These are phyloP conservation scores for Pogonomyrmex barbatus DNA, from an alignment of 1,140 invertebrate species.

Conservation along the genomic window DNA sequence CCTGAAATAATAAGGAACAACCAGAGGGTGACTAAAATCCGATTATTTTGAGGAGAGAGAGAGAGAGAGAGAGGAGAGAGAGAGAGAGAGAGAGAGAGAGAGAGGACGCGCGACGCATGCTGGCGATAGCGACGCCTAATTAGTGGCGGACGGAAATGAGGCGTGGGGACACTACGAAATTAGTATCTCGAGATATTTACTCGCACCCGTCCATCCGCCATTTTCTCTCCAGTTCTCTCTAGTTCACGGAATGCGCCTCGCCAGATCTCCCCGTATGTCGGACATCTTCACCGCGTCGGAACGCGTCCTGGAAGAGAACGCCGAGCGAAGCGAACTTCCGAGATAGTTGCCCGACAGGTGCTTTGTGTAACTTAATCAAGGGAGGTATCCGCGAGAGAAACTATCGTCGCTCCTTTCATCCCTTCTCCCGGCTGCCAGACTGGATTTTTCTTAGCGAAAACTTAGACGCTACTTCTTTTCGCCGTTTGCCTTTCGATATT, in stretches of 20 bases:
- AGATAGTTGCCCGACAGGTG: background rate
- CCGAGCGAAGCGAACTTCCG: background rate
- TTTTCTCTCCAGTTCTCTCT: background rate
- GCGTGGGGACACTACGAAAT: constrained; percentile 63
- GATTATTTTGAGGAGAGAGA: background rate
- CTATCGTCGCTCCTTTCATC: background rate
- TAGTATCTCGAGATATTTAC: constrained; percentile 55
- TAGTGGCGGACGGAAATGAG: constrained; percentile 76
- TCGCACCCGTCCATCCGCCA: background rate
- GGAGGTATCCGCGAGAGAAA: constrained; percentile 1
- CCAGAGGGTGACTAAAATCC: background rate
- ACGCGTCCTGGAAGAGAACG: constrained; percentile 13
- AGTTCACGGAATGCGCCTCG: constrained; percentile 4
- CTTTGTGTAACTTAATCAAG: constrained; percentile 37
- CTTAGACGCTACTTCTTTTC: background rate
- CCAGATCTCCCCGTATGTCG: constrained; percentile 18
- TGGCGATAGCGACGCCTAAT: constrained; percentile 74
- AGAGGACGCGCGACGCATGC: background rate
- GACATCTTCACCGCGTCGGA: constrained; percentile 29
- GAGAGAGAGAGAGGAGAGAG: background rate
- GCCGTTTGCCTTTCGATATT: constrained; percentile 7
- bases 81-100: background rate
- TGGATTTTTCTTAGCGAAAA: constrained; percentile 15
- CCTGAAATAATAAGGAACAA: background rate
- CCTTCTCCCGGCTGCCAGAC: background rate